phyloP scores from a whole-genome alignment of 2,888 invertebrate species.

The Gastracanthus pulcherrimus region DNA sequence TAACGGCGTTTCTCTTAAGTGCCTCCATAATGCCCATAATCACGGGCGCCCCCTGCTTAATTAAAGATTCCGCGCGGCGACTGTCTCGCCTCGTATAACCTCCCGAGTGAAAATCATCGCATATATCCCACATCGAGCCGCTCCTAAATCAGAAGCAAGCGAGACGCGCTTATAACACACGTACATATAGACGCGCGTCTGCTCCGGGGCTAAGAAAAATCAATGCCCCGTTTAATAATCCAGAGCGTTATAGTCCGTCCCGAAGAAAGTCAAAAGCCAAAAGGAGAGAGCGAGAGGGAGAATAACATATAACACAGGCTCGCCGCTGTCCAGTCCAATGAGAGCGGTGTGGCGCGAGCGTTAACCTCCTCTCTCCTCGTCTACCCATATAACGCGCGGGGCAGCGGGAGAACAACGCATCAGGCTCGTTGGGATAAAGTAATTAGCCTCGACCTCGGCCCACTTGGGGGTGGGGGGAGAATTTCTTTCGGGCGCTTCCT shows the following conservation, averaged over 20 bases:
- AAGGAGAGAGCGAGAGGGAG: neutral
- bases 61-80: constrained; percentile 2
- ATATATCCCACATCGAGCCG: too few species aligned
- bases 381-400: too few species aligned
- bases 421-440: constrained; percentile 67
- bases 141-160: neutral
- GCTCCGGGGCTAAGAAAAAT: neutral
- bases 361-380: too few species aligned
- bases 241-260: too few species aligned
- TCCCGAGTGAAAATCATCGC: too few species aligned
- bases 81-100: too few species aligned
- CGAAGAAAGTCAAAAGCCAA: too few species aligned
- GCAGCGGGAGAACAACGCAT: neutral
- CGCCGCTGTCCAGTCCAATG: too few species aligned
- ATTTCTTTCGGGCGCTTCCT: constrained; percentile 64
- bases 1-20: too few species aligned
- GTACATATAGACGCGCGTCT: too few species aligned
- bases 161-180: too few species aligned
- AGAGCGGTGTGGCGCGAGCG: constrained; percentile 44
- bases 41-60: neutral
- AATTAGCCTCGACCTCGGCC: constrained; percentile 68
- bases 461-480: constrained; percentile 43
- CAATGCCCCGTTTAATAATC: constrained; percentile 10
- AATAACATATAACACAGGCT: neutral
- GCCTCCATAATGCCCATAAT: too few species aligned